These are phyloP conservation scores for Nomada fabriciana DNA, from an alignment of 2,888 invertebrate genomes.

Conservation along the genomic window DNA sequence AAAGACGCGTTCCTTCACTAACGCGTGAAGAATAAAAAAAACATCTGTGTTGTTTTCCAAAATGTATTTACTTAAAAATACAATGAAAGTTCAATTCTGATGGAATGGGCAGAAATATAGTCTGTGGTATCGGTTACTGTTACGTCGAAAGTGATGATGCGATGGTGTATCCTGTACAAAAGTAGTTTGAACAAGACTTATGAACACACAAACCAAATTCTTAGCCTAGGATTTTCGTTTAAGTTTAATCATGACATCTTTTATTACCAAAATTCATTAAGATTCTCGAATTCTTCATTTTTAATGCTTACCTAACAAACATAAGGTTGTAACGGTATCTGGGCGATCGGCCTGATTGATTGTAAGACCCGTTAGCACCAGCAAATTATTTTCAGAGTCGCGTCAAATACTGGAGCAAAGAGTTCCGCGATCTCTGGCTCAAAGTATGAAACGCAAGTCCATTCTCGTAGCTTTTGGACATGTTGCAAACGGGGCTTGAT, in stretches of 20 bases:
- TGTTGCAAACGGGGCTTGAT: constrained; percentile 73
- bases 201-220: constrained; percentile 78
- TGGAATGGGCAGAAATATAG: constrained; percentile 80
- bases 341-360: constrained; percentile 71
- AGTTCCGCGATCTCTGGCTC: constrained; percentile 48
- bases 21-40: constrained; percentile 71
- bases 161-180: constrained; percentile 78
- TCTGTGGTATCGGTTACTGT: constrained; percentile 72
- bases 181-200: constrained; percentile 74
- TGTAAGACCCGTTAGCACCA: constrained; percentile 75
- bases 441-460: constrained; percentile 65
- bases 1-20: constrained; percentile 69
- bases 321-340: constrained; percentile 71
- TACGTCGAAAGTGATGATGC: constrained; percentile 74
- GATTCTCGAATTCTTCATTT: constrained; percentile 36
- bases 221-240: constrained; percentile 72
- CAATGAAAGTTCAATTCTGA: constrained; percentile 78
- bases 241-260: constrained; percentile 60
- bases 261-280: constrained; percentile 59
- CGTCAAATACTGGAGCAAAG: constrained; percentile 61
- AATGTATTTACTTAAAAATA: constrained; percentile 81
- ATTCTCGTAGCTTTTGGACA: constrained; percentile 36
- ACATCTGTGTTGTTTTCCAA: constrained; percentile 72
- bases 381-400: constrained; percentile 62
- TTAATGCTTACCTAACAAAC: constrained; percentile 71